Conservation (phyloP, 35 echinoderm and acorn worm species). For the Apostichopus japonicus region DNA sequence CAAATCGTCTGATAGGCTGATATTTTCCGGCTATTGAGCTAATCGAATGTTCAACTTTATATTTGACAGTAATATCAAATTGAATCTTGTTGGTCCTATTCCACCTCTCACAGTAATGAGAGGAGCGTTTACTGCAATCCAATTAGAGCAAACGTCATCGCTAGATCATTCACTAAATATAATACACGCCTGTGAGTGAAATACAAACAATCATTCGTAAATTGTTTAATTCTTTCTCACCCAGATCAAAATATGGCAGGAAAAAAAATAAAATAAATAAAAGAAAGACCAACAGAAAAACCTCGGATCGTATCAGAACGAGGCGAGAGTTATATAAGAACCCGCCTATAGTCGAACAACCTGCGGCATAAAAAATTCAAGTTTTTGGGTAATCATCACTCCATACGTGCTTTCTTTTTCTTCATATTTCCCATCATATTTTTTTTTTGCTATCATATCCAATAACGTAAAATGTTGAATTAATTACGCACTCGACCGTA, state of each 20-base stretch:
- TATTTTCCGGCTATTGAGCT: constrained; percentile 21
- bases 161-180: neutral
- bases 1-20: constrained; percentile 28
- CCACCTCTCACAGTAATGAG: constrained; percentile 27
- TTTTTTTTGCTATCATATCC: constrained; percentile 6
- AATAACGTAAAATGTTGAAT: constrained; percentile 45
- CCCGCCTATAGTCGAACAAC: neutral
- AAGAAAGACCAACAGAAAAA: neutral
- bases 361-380: neutral
- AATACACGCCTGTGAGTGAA: constrained; percentile 19
- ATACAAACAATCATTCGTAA: constrained; percentile 44
- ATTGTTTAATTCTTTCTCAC: constrained; percentile 35
- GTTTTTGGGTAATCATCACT: too few relatives aligned
- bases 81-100: constrained; percentile 42
- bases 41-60: constrained; percentile 38
- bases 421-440: neutral
- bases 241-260: too few relatives aligned
- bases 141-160: constrained; percentile 3
- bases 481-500: constrained; percentile 41
- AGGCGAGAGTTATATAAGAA: neutral
- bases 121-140: constrained; percentile 40
- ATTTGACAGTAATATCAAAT: constrained; percentile 27
- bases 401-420: neutral
- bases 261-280: neutral
- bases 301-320: too few relatives aligned